Percentiles rank a stretch among this genome's conserved stretches.
Conservation (phyloP, 2,113 vertebrate genomes). For the Perca schrenkii region DNA sequence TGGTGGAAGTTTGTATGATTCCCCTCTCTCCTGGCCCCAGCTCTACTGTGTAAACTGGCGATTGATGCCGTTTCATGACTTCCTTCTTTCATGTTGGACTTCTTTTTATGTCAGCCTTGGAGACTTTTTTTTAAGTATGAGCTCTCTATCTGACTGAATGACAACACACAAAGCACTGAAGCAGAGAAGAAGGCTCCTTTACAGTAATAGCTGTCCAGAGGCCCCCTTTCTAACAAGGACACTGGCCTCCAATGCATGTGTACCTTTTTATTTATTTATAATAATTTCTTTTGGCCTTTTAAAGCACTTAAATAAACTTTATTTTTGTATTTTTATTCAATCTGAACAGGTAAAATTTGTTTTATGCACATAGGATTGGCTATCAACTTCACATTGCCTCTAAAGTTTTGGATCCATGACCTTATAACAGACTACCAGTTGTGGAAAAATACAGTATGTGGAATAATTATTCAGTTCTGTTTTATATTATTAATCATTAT, state of each 20-base stretch:
- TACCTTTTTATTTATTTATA: neutral
- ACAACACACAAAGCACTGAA: conserved; percentile 32
- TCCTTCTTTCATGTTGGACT: conserved; percentile 14
- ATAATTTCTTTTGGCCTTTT: too few relatives aligned
- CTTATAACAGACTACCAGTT: too few relatives aligned
- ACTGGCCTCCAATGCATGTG: neutral
- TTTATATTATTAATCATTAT: too few relatives aligned
- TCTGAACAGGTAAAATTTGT: neutral
- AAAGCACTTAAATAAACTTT: neutral
- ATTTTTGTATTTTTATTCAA: neutral
- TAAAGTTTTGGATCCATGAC: too few relatives aligned
- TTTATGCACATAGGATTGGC: too few relatives aligned
- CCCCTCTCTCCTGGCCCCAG: conserved; percentile 6
- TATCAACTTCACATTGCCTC: too few relatives aligned
- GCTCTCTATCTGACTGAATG: conserved; percentile 52
- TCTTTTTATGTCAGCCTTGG: conserved; percentile 44
- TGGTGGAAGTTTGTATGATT: conserved; percentile 2
- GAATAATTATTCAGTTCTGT: too few relatives aligned
- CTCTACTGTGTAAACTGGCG: conserved; percentile 32
- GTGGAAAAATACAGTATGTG: too few relatives aligned
- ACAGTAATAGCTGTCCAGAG: conserved; percentile 22
- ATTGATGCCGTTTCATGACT: conserved; percentile 48
- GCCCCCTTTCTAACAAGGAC: conserved; percentile 30
- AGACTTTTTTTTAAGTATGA: conserved; percentile 52
- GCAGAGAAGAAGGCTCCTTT: conserved; percentile 25